phyloP scores from a whole-genome alignment of 2,888 invertebrate genomes.

The Pseudoips prasinana region DNA sequence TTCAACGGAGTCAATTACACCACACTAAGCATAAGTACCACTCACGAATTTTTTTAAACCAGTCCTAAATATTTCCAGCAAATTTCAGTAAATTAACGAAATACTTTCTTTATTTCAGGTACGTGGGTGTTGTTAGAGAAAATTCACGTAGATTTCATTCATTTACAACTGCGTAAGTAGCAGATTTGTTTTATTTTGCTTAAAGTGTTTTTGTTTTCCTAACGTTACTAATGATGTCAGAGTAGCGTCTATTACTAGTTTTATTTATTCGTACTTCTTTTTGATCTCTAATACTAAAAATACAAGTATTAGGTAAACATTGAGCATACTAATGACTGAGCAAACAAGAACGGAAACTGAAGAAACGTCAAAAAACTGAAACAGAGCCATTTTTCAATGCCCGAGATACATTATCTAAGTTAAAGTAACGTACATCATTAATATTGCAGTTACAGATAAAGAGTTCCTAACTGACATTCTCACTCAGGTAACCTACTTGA shows the following conservation, averaged over 20 bases:
- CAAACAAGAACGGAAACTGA: too few relatives aligned
- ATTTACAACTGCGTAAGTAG: constrained; percentile 69
- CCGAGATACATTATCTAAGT: constrained; percentile 17
- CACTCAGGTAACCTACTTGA: too few relatives aligned
- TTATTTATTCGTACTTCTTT: too few relatives aligned
- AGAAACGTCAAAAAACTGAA: constrained; percentile 48
- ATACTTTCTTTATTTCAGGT: constrained; percentile 51
- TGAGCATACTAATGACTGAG: too few relatives aligned
- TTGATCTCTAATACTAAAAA: too few relatives aligned
- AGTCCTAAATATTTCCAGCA: too few relatives aligned
- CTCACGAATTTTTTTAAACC: too few relatives aligned
- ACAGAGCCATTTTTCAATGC: constrained; percentile 39
- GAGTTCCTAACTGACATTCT: too few relatives aligned
- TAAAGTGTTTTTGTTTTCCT: constrained; percentile 22
- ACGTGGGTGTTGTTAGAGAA: constrained; percentile 72
- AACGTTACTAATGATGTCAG: constrained; percentile 15
- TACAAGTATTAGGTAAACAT: too few relatives aligned
- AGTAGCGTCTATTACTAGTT: not conserved
- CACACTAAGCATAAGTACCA: too few relatives aligned
- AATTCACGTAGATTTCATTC: constrained; percentile 61
- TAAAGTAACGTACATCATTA: constrained; percentile 41
- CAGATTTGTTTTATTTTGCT: constrained; percentile 55
- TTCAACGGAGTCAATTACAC: too few relatives aligned
- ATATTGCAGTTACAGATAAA: constrained; percentile 39
- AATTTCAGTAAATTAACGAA: too few relatives aligned